phyloP scores from a whole-genome alignment of 92 coral and sea anemone species.

The Porites evermanni region DNA sequence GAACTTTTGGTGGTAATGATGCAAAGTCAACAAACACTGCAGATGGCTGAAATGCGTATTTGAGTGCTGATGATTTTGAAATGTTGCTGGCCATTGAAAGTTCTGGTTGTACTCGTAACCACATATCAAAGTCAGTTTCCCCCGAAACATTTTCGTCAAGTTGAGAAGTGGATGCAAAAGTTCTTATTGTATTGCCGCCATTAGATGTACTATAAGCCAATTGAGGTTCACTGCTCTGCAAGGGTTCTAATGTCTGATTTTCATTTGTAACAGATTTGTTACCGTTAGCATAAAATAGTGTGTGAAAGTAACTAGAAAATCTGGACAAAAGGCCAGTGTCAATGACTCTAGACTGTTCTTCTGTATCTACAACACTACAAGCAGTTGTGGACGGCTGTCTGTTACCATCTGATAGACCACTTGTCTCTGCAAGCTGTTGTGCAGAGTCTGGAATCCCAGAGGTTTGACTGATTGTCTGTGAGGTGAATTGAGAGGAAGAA shows the following conservation, averaged over 20 bases:
- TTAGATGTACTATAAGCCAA: neutral
- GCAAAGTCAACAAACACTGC: constrained; percentile 76
- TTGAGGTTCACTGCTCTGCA: neutral
- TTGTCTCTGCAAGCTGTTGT: neutral
- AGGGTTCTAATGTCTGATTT: neutral
- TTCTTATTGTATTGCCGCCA: neutral
- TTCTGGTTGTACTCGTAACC: constrained; percentile 59
- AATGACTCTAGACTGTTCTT: neutral
- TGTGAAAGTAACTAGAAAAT: constrained; percentile 19
- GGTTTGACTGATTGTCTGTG: neutral
- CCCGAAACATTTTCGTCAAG: constrained; percentile 14
- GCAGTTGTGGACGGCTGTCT: neutral
- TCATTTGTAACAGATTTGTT: neutral
- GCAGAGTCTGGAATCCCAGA: neutral
- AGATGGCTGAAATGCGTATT: constrained; percentile 60
- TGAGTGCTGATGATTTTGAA: neutral
- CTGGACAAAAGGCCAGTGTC: constrained; percentile 24
- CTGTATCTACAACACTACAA: neutral
- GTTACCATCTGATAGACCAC: neutral
- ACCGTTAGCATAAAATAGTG: constrained; percentile 9
- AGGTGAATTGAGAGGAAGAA: neutral
- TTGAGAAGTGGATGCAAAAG: neutral
- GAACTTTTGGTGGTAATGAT: constrained; percentile 46
- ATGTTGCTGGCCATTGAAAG: neutral
- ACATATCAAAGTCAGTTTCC: constrained; percentile 46